Conservation (phyloP, 2,113 vertebrate genomes). For the Hypocryptadius cinnamomeus region DNA sequence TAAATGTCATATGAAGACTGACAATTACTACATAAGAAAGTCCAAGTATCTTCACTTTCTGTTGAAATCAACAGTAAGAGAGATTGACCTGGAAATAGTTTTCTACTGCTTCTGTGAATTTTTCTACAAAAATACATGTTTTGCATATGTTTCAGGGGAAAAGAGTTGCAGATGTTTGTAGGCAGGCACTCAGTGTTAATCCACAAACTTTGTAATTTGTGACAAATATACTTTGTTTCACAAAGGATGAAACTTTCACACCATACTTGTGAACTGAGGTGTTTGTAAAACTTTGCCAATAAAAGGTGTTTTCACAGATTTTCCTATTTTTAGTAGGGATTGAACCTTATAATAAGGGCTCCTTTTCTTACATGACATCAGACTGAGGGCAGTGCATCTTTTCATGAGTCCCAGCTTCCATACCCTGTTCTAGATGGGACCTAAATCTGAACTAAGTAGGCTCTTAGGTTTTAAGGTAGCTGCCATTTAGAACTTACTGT, state of each 20-base stretch:
- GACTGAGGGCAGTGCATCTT: background rate
- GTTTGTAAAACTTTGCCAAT: background rate
- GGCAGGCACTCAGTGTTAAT: background rate
- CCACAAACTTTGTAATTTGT: background rate
- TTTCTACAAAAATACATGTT: background rate
- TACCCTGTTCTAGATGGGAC: background rate
- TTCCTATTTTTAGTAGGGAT: background rate
- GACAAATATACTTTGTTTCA: background rate
- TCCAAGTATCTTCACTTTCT: background rate
- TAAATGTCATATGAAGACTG: conserved; percentile 20
- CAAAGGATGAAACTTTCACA: background rate
- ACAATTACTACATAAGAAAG: background rate
- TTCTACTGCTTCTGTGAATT: background rate
- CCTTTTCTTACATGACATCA: background rate
- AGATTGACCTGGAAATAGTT: background rate
- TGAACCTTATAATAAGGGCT: background rate
- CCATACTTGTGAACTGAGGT: background rate
- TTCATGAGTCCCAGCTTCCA: background rate
- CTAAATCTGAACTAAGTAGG: background rate
- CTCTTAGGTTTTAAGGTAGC: background rate
- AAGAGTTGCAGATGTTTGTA: background rate
- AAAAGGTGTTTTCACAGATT: conserved; percentile 9
- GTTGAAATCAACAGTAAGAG: conserved; percentile 12
- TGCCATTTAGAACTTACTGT: background rate
- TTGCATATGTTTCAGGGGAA: background rate